Evolutionary conservation across 1,140 invertebrate species (phyloP).

Genomic region (Drosophila varians): DNA sequence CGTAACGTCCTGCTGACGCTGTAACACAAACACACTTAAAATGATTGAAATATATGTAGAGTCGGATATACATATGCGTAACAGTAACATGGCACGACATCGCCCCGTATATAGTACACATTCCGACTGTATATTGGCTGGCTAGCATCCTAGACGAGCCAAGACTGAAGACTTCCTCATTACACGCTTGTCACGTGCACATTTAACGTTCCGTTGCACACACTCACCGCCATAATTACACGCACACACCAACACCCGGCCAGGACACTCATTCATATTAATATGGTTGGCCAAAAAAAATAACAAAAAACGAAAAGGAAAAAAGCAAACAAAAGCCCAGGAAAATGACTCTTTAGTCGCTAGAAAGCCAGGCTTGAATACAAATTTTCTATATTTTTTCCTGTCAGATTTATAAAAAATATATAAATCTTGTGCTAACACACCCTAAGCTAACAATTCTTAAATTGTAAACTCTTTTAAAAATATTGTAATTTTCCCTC

Average conservation of each 20-base stretch:
- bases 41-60: slow-evolving; percentile 77
- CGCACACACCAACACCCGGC: slow-evolving; percentile 44
- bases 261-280: slow-evolving; percentile 74
- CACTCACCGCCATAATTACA: slow-evolving; percentile 62
- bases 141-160: slow-evolving; percentile 28
- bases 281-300: slow-evolving; percentile 63
- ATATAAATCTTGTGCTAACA: no score
- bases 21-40: slow-evolving; percentile 79
- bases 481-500: no score
- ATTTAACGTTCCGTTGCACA: slow-evolving; percentile 76
- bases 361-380: slow-evolving; percentile 33
- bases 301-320: slow-evolving; percentile 8
- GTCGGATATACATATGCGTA: slow-evolving; percentile 66
- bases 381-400: slow-evolving; percentile 17
- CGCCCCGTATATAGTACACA: slow-evolving; percentile 39
- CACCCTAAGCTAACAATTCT: no score
- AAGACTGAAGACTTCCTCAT: slow-evolving; percentile 76
- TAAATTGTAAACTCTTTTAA: no score
- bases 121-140: slow-evolving; percentile 49
- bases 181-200: slow-evolving; percentile 78
- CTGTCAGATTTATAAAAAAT: not conserved
- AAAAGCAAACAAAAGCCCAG: slow-evolving; percentile 13
- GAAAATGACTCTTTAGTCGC: slow-evolving; percentile 37
- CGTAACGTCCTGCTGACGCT: slow-evolving; percentile 57
- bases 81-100: slow-evolving; percentile 66